phyloP scores from a whole-genome alignment of 2,113 vertebrate genomes.

The Isichthys henryi region DNA sequence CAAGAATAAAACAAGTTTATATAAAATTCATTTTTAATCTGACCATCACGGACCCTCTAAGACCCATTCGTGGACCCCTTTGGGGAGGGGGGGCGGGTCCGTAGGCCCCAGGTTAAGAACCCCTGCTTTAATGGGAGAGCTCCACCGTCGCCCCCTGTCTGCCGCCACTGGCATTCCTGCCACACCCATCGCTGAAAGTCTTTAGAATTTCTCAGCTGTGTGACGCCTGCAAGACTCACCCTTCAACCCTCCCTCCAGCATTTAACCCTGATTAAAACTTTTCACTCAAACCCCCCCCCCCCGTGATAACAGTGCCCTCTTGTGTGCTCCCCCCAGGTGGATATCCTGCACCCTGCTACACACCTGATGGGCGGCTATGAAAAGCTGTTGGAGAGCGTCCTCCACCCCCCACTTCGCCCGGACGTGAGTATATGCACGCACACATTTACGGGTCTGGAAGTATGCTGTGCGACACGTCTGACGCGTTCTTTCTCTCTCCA shows the following conservation, averaged over 20 bases:
- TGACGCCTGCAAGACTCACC: neutral
- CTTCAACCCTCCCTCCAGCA: neutral
- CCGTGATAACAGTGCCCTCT: neutral
- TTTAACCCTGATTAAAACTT: conserved; percentile 19
- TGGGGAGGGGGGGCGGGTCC: too few relatives aligned
- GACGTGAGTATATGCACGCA: conserved; percentile 51
- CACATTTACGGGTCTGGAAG: neutral
- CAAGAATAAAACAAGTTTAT: neutral
- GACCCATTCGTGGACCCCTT: neutral
- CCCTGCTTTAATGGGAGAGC: conserved; percentile 55
- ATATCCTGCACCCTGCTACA: conserved; percentile 76
- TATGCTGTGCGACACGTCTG: neutral
- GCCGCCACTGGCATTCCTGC: conserved; percentile 55
- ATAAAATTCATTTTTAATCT: neutral
- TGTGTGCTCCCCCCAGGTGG: conserved; percentile 51
- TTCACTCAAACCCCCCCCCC: neutral
- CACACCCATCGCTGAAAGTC: neutral
- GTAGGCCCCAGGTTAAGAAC: neutral
- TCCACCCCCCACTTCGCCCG: conserved; percentile 62
- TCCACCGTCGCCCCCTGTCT: conserved; percentile 57
- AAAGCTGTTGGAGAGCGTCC: conserved; percentile 60
- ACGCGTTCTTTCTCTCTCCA: conserved; percentile 35
- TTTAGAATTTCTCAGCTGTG: neutral
- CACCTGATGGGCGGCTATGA: conserved; percentile 74
- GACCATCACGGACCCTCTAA: neutral